phyloP scores from a whole-genome alignment of 2,888 invertebrate species.

The Hydrotaea cyrtoneurina region DNA sequence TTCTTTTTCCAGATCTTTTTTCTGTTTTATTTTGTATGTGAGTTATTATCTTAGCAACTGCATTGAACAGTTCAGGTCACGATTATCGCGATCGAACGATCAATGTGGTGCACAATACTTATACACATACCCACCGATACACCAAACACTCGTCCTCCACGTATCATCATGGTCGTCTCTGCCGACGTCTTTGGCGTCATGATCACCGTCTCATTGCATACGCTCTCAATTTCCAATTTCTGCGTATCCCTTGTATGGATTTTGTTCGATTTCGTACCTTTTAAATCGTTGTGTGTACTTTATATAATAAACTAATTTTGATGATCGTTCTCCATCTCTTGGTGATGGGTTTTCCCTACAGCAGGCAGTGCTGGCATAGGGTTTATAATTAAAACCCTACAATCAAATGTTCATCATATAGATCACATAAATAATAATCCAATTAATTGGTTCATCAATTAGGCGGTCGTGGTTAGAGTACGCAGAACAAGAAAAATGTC shows the following conservation, averaged over 20 bases:
- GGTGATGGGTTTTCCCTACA: constrained; percentile 48
- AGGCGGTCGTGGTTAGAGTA: no score
- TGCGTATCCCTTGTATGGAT: background rate
- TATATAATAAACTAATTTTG: constrained; percentile 75
- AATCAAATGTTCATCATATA: no score
- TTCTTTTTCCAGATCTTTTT: background rate
- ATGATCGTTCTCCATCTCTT: constrained; percentile 66
- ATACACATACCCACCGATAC: background rate
- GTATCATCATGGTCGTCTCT: constrained; percentile 52
- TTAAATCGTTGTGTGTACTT: constrained; percentile 23
- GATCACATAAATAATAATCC: no score
- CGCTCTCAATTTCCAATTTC: background rate
- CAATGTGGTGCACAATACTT: constrained; percentile 51
- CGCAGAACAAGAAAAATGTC: no score
- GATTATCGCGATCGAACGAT: constrained; percentile 73
- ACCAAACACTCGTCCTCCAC: constrained; percentile 58
- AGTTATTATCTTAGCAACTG: constrained; percentile 70
- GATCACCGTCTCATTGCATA: background rate
- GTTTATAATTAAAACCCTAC: no score
- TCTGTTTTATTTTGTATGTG: no score
- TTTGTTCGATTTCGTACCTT: constrained; percentile 1
- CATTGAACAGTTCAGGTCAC: constrained; percentile 75
- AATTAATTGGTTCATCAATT: no score
- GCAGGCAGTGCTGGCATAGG: background rate
- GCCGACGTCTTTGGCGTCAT: constrained; percentile 46